Conservation (phyloP, 2,797 vertebrate genomes). For the Chaetophractus vellerosus region DNA sequence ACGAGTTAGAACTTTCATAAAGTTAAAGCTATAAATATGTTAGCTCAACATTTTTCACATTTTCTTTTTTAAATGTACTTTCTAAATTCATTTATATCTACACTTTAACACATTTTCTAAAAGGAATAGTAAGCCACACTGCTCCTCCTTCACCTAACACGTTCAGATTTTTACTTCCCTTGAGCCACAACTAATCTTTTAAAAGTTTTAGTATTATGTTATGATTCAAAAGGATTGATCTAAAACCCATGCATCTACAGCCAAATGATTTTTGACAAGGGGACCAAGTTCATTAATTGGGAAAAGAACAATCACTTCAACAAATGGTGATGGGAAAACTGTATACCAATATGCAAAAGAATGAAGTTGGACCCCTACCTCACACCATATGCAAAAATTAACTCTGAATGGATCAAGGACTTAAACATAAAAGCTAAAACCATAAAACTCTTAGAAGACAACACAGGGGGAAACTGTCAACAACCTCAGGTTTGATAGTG, state of each 20-base stretch:
- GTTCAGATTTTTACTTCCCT: conserved; percentile 30
- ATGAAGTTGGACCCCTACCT: too few relatives aligned
- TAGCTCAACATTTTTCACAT: conserved; percentile 48
- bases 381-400: too few relatives aligned
- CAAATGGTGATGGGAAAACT: too few relatives aligned
- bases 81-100: conserved; percentile 55
- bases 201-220: background rate
- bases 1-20: conserved; percentile 24
- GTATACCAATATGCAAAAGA: too few relatives aligned
- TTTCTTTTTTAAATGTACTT: conserved; percentile 60
- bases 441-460: too few relatives aligned
- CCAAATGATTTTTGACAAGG: too few relatives aligned
- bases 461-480: too few relatives aligned
- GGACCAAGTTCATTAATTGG: too few relatives aligned
- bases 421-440: too few relatives aligned
- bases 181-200: conserved; percentile 21
- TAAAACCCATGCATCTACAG: background rate
- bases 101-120: conserved; percentile 46
- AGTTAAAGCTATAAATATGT: conserved; percentile 11
- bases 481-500: too few relatives aligned
- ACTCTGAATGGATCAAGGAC: too few relatives aligned
- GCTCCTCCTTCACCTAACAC: background rate
- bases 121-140: conserved; percentile 43
- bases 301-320: too few relatives aligned
- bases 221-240: conserved; percentile 1